These are phyloP conservation scores for Actinia tenebrosa DNA, from an alignment of 64 coral and sea anemone species.

Conservation along the genomic window DNA sequence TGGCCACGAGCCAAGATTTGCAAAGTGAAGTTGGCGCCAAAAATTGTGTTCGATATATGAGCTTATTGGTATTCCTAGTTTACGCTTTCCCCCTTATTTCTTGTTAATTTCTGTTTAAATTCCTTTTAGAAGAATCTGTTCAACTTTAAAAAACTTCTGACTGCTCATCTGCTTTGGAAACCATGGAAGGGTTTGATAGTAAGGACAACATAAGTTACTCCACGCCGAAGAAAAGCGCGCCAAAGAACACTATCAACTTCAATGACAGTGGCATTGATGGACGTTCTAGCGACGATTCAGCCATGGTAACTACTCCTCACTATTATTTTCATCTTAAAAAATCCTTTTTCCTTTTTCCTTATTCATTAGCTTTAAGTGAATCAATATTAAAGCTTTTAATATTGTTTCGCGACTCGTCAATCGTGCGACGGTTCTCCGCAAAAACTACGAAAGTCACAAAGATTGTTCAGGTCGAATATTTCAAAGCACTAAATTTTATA, in stretches of 20 bases:
- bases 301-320: neutral
- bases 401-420: too few species aligned
- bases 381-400: neutral
- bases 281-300: conserved; percentile 18
- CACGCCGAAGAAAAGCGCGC: conserved; percentile 19
- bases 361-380: neutral
- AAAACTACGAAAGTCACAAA: too few species aligned
- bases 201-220: neutral
- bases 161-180: neutral
- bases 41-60: neutral
- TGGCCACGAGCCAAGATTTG: too few species aligned
- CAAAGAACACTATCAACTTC: neutral
- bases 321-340: neutral
- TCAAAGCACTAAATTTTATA: too few species aligned
- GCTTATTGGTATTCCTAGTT: neutral
- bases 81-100: neutral
- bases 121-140: neutral
- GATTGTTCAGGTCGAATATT: too few species aligned
- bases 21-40: neutral
- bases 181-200: neutral
- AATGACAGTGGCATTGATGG: conserved; percentile 26
- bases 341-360: neutral
- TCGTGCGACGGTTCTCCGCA: too few species aligned
- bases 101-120: neutral
- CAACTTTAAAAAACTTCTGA: neutral